Evolutionary conservation across 92 coral and sea anemone genomes (phyloP).

Genomic region (Bergia sp.): DNA sequence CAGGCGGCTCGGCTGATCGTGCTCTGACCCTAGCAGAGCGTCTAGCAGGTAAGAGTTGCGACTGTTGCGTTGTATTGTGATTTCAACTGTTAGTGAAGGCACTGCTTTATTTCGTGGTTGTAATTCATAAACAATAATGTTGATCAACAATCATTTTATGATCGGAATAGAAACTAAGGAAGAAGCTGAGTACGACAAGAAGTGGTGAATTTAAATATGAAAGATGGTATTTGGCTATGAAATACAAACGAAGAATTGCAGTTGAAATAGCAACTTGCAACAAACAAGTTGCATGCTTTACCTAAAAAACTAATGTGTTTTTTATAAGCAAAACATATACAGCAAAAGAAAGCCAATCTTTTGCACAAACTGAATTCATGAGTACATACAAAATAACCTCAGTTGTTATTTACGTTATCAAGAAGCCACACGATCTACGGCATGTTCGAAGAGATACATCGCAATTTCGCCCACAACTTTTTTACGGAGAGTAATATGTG

Average conservation of each 20-base stretch:
- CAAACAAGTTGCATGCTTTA: not conserved
- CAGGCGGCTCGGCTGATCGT: conserved; percentile 87
- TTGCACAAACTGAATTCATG: not conserved
- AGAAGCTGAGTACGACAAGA: not conserved
- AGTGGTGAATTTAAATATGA: not conserved
- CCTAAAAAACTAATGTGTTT: not conserved
- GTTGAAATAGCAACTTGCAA: not conserved
- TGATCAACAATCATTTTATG: not conserved
- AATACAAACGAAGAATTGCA: not conserved
- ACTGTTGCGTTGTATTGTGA: not conserved
- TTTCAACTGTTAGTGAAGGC: not conserved
- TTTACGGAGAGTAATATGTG: not conserved
- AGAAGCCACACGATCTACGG: not conserved
- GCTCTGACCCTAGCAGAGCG: conserved; percentile 96
- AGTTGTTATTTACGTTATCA: not conserved
- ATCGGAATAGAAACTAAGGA: too few species aligned
- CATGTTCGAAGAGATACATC: not conserved
- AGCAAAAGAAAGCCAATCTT: not conserved
- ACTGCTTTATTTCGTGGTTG: too few species aligned
- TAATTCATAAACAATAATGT: not conserved
- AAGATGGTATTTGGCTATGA: not conserved
- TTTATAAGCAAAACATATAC: not conserved
- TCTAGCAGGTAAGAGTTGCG: conserved; percentile 79
- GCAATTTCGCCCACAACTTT: not conserved
- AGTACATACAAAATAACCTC: not conserved